Evolutionary conservation across 2,888 invertebrate genomes (phyloP).

Genomic region (Griposia aprilina): DNA sequence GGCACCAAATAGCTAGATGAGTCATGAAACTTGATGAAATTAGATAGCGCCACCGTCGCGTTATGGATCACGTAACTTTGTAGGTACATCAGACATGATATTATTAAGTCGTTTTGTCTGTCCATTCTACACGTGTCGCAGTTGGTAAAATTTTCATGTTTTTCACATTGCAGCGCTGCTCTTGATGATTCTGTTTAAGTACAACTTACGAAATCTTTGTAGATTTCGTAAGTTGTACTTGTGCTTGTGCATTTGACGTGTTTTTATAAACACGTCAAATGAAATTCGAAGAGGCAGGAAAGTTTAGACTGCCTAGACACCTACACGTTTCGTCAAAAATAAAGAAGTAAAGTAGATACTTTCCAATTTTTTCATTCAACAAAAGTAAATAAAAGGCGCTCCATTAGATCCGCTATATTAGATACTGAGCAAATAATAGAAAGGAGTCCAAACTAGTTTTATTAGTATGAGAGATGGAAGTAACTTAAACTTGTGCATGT

Average conservation of each 20-base stretch:
- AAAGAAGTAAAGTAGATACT: not conserved
- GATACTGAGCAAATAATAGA: conserved; percentile 38
- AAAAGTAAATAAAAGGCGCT: conserved; percentile 2
- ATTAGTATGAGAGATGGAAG: conserved; percentile 39
- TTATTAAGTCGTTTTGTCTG: conserved; percentile 14
- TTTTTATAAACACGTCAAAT: not conserved
- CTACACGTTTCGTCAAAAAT: not conserved
- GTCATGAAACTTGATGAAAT: conserved; percentile 8
- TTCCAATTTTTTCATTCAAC: not conserved
- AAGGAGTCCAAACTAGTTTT: conserved; percentile 59
- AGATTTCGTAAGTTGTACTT: too few relatives aligned
- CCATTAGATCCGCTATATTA: conserved; percentile 22
- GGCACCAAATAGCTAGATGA: not conserved
- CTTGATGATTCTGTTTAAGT: not conserved
- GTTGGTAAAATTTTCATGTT: not conserved
- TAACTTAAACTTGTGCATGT: conserved; percentile 14
- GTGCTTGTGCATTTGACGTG: too few relatives aligned
- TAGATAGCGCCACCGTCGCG: conserved; percentile 16
- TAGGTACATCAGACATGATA: not conserved
- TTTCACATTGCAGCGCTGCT: not conserved
- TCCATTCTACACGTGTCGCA: not conserved
- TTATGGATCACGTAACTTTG: conserved; percentile 1
- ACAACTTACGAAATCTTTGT: not conserved
- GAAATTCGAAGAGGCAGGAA: not conserved
- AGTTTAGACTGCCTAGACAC: not conserved